These are phyloP conservation scores for Lithobates pipiens DNA, from an alignment of 2,797 vertebrate species.

Conservation along the genomic window DNA sequence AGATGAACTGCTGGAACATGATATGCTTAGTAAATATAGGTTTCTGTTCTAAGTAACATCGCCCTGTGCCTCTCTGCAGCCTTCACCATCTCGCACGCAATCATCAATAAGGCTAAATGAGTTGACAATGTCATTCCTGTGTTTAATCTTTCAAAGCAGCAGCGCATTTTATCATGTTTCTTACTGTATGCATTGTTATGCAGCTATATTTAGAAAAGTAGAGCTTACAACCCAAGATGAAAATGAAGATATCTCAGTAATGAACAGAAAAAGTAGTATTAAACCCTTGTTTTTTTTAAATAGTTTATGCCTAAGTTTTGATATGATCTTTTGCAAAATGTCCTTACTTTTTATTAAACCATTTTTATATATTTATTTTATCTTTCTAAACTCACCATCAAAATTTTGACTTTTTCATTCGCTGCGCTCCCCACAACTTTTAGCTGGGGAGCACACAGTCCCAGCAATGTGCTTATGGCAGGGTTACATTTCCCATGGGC, in stretches of 20 bases:
- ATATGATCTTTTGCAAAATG: too few species aligned
- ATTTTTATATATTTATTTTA: too few species aligned
- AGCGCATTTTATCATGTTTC: not conserved
- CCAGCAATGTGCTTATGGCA: too few species aligned
- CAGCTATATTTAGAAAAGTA: not conserved
- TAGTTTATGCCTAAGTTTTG: too few species aligned
- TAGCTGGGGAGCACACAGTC: too few species aligned
- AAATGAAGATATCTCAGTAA: not conserved
- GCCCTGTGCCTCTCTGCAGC: slow-evolving; percentile 3
- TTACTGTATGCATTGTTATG: not conserved
- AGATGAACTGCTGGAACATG: slow-evolving; percentile 54
- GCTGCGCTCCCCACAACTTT: too few species aligned
- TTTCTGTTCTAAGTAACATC: slow-evolving; percentile 40
- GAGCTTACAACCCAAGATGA: not conserved
- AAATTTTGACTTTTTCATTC: too few species aligned
- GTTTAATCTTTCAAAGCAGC: slow-evolving; percentile 23
- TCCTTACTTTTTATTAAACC: too few species aligned
- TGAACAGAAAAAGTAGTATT: too few species aligned
- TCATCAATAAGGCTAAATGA: slow-evolving; percentile 27
- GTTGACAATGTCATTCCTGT: slow-evolving; percentile 25
- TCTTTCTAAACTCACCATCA: too few species aligned
- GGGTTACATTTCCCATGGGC: too few species aligned
- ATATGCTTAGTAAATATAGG: slow-evolving; percentile 55
- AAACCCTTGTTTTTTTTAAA: too few species aligned
- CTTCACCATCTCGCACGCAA: slow-evolving; percentile 6